phyloP scores from a whole-genome alignment of 2,113 vertebrate genomes.

The Lates calcarifer region DNA sequence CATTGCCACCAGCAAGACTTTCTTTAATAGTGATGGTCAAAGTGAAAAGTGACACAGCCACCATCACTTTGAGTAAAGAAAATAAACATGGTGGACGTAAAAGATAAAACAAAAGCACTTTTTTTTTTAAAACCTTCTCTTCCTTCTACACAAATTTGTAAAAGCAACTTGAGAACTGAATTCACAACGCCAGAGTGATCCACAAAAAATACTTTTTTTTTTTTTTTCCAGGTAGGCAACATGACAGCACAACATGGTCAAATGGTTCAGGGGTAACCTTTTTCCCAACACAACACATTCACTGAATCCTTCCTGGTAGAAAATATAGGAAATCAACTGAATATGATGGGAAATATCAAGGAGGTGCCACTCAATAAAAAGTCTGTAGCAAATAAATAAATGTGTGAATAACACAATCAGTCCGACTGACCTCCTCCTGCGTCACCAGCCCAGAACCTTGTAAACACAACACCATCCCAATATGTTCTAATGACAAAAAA shows the following conservation, averaged over 20 bases:
- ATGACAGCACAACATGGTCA: conserved; percentile 73
- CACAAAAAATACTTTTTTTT: conserved; percentile 74
- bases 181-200: conserved; percentile 78
- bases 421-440: conserved; percentile 54
- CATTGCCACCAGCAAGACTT: conserved; percentile 78
- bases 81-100: conserved; percentile 67
- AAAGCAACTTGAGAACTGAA: conserved; percentile 77
- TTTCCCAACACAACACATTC: conserved; percentile 70
- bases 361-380: conserved; percentile 60
- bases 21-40: conserved; percentile 80
- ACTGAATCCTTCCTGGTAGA: conserved; percentile 67
- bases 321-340: conserved; percentile 59
- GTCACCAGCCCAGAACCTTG: conserved; percentile 54
- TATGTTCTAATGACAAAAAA: conserved; percentile 65
- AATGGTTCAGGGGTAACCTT: conserved; percentile 52
- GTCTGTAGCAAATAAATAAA: conserved; percentile 72
- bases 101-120: conserved; percentile 73
- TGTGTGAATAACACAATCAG: conserved; percentile 53
- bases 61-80: conserved; percentile 66
- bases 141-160: conserved; percentile 73
- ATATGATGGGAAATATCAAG: conserved; percentile 60
- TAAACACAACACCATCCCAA: conserved; percentile 74
- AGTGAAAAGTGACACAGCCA: conserved; percentile 72
- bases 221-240: conserved; percentile 60
- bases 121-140: conserved; percentile 49